These are phyloP conservation scores for Etheostoma spectabile DNA, from an alignment of 2,113 vertebrate genomes.

Conservation along the genomic window DNA sequence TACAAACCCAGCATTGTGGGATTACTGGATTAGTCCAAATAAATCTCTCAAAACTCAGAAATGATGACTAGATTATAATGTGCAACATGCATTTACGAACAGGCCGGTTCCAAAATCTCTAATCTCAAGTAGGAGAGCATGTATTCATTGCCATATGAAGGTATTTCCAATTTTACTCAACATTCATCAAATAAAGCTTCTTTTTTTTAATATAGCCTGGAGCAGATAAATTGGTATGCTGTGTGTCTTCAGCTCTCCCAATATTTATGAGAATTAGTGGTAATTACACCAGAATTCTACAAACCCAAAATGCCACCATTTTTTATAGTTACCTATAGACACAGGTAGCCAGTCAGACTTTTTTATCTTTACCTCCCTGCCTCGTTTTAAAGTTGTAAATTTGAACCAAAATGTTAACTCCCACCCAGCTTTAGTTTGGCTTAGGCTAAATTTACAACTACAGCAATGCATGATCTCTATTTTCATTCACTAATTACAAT, in stretches of 20 bases:
- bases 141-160: constrained; percentile 7
- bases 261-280: constrained; percentile 43
- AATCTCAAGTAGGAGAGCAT: neutral
- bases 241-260: constrained; percentile 38
- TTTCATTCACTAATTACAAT: constrained; percentile 54
- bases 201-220: constrained; percentile 51
- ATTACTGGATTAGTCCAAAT: neutral
- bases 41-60: neutral
- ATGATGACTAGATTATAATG: neutral
- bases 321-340: neutral
- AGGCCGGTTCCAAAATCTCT: neutral
- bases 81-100: neutral
- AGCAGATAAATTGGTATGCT: constrained; percentile 55
- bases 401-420: neutral
- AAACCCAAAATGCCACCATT: constrained; percentile 16
- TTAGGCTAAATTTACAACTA: constrained; percentile 1
- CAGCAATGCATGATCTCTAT: constrained; percentile 41
- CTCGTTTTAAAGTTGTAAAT: constrained; percentile 6
- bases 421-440: constrained; percentile 1
- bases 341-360: neutral
- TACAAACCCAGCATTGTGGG: neutral
- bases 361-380: neutral
- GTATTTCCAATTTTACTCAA: constrained; percentile 36
- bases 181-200: constrained; percentile 56
- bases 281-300: constrained; percentile 38